Conservation (phyloP, 1,140 invertebrate genomes). For the Orussus abietinus region DNA sequence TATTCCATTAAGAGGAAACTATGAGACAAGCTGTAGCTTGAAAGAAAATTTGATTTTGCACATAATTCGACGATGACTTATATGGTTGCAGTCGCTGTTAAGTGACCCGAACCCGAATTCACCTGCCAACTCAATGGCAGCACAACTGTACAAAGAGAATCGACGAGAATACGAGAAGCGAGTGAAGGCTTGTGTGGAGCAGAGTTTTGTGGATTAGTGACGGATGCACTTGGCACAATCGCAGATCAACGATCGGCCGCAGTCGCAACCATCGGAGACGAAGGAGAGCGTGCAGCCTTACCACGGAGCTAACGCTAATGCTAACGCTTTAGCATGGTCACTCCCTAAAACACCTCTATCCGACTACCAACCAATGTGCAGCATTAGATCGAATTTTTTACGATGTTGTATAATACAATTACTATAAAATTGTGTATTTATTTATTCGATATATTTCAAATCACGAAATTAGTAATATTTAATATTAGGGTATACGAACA, state of each 20-base stretch:
- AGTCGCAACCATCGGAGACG: slow-evolving; percentile 38
- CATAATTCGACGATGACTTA: slow-evolving; percentile 38
- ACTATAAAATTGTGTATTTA: slow-evolving; percentile 54
- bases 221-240: slow-evolving; percentile 35
- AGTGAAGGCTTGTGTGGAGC: slow-evolving; percentile 94
- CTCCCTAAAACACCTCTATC: slow-evolving; percentile 42
- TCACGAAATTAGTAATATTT: slow-evolving; percentile 32
- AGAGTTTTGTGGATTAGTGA: slow-evolving; percentile 90
- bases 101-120: slow-evolving; percentile 97
- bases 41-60: too few species aligned
- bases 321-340: slow-evolving; percentile 40
- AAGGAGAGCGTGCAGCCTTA: slow-evolving; percentile 45
- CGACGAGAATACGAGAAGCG: slow-evolving; percentile 93
- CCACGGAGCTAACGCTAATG: slow-evolving; percentile 43
- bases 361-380: slow-evolving; percentile 27
- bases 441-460: slow-evolving; percentile 47
- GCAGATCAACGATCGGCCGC: slow-evolving; percentile 37
- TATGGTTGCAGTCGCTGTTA: slow-evolving; percentile 78
- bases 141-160: slow-evolving; percentile 94
- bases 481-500: slow-evolving; percentile 24
- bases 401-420: slow-evolving; percentile 53
- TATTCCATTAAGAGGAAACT: slow-evolving; percentile 1
- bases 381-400: slow-evolving; percentile 53
- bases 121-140: slow-evolving; percentile 93
- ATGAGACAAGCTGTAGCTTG: neutral